Conservation (phyloP, 2,113 vertebrate genomes). For the Raja brachyura region DNA sequence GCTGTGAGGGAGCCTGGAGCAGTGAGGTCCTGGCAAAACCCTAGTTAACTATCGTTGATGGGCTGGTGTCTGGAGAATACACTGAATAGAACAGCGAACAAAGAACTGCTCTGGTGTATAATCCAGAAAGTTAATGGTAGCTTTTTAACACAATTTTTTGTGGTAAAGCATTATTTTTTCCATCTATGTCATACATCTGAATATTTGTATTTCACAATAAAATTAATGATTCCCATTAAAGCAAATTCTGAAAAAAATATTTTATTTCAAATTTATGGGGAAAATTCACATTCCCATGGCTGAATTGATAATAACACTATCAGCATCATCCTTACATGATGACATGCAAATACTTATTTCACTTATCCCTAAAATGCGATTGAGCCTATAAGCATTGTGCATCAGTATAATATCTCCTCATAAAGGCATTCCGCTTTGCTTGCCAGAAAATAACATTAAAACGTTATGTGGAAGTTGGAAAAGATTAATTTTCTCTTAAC, state of each 20-base stretch:
- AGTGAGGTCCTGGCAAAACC: too few relatives aligned
- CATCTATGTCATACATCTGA: not conserved
- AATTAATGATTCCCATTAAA: not conserved
- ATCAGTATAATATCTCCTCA: not conserved
- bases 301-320: not conserved
- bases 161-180: not conserved
- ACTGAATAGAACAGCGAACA: not conserved
- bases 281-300: not conserved
- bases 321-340: not conserved
- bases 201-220: not conserved
- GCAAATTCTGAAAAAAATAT: not conserved
- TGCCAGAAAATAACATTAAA: not conserved
- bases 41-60: too few relatives aligned
- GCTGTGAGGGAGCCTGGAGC: too few relatives aligned
- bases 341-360: not conserved
- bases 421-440: not conserved
- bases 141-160: not conserved
- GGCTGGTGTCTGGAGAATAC: not conserved
- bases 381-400: not conserved
- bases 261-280: not conserved
- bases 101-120: not conserved
- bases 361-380: too few relatives aligned
- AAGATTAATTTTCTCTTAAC: not conserved
- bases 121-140: not conserved
- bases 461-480: not conserved